Conservation (phyloP, 2,113 vertebrate genomes). For the Tautogolabrus adspersus region DNA sequence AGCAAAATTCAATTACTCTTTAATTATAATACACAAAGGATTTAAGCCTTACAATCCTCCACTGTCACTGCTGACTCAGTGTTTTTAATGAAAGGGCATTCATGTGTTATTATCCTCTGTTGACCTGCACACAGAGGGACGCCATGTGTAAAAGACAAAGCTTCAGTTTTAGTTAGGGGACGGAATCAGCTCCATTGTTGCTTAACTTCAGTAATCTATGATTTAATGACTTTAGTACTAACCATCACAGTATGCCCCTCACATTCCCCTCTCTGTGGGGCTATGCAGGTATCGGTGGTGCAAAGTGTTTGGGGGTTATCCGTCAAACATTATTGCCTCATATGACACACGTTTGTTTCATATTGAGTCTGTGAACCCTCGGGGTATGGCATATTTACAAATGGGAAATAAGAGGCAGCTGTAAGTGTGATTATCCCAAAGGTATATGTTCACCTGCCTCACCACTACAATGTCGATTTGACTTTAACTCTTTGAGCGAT, state of each 20-base stretch:
- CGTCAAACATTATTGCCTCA: conserved; percentile 54
- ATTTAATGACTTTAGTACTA: too few species aligned
- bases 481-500: conserved; percentile 8
- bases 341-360: conserved; percentile 54
- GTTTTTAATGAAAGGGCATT: conserved; percentile 4
- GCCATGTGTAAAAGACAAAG: neutral
- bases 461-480: conserved; percentile 2
- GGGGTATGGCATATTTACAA: conserved; percentile 60
- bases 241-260: too few species aligned
- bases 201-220: neutral
- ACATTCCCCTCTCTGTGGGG: neutral
- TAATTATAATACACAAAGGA: conserved; percentile 54
- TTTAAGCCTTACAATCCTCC: neutral
- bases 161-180: neutral
- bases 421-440: conserved; percentile 41
- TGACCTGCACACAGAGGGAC: conserved; percentile 5
- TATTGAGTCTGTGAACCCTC: conserved; percentile 13
- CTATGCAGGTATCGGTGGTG: conserved; percentile 15
- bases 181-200: conserved; percentile 7
- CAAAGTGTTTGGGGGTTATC: neutral
- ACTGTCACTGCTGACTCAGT: conserved; percentile 37
- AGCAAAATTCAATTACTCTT: conserved; percentile 59
- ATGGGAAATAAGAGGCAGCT: conserved; percentile 56
- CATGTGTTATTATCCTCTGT: neutral
- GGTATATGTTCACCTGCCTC: neutral